Conservation (phyloP, 2,888 invertebrate genomes). For the Anagyrus pseudococci region DNA sequence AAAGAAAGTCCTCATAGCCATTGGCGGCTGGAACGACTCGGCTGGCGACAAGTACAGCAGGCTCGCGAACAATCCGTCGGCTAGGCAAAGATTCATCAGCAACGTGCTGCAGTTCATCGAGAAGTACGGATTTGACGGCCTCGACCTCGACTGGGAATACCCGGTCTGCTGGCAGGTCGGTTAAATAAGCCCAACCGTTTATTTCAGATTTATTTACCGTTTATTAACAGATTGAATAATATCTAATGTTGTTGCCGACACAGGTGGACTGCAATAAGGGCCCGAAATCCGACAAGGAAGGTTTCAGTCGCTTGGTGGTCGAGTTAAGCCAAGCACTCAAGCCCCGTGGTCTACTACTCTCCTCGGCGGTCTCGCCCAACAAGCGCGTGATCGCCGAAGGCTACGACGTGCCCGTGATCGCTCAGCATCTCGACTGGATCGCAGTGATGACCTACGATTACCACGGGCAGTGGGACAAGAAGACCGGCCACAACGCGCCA, state of each 20-base stretch:
- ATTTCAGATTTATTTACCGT: neutral
- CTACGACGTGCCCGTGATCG: slow-evolving; percentile 80
- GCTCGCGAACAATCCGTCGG: slow-evolving; percentile 75
- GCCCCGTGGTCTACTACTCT: slow-evolving; percentile 75
- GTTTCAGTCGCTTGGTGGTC: slow-evolving; percentile 76
- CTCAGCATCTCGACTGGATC: slow-evolving; percentile 85
- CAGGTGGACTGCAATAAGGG: slow-evolving; percentile 84
- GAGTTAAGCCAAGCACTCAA: slow-evolving; percentile 77
- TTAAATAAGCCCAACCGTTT: neutral
- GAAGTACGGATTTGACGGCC: slow-evolving; percentile 84
- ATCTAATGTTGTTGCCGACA: too few relatives aligned
- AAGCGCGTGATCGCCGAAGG: slow-evolving; percentile 84
- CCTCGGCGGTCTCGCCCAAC: slow-evolving; percentile 86
- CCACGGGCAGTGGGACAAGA: slow-evolving; percentile 91
- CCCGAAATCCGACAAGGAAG: slow-evolving; percentile 79
- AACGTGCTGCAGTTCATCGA: slow-evolving; percentile 81
- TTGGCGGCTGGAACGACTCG: slow-evolving; percentile 96
- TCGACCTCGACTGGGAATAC: slow-evolving; percentile 95
- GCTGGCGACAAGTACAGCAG: slow-evolving; percentile 88
- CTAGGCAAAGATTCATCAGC: slow-evolving; percentile 76
- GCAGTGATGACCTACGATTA: slow-evolving; percentile 92
- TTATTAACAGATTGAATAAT: neutral
- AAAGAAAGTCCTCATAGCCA: slow-evolving; percentile 82
- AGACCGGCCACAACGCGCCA: slow-evolving; percentile 88
- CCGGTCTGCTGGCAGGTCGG: slow-evolving; percentile 86